Evolutionary conservation across 2,113 vertebrate genomes (phyloP).

Genomic region (Oncorhynchus tshawytscha): DNA sequence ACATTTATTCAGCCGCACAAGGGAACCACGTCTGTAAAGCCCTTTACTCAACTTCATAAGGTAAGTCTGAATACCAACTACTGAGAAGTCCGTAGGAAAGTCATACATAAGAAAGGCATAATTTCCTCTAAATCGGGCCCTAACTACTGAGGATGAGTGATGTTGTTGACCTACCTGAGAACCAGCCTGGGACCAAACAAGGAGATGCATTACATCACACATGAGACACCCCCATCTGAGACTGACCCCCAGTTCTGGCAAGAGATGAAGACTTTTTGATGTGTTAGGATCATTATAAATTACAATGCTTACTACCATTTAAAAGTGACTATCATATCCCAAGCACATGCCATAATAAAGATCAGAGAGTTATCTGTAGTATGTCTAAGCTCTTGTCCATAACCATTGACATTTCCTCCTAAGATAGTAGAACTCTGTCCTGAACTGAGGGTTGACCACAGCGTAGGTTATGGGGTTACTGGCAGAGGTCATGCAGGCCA

Average conservation of each 20-base stretch:
- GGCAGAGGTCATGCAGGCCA: constrained; percentile 72
- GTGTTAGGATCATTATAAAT: background rate
- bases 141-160: constrained; percentile 35
- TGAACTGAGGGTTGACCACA: constrained; percentile 75
- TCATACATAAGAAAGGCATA: too few relatives aligned
- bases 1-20: too few relatives aligned
- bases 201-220: background rate
- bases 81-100: too few relatives aligned
- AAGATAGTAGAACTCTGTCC: constrained; percentile 64
- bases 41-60: too few relatives aligned
- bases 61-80: too few relatives aligned
- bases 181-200: constrained; percentile 16
- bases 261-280: background rate
- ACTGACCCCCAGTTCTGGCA: background rate
- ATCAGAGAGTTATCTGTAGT: background rate
- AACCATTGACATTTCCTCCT: constrained; percentile 43
- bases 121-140: background rate
- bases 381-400: constrained; percentile 8
- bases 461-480: constrained; percentile 76
- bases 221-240: background rate
- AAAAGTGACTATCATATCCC: background rate
- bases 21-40: too few relatives aligned
- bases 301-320: background rate
- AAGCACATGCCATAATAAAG: background rate
- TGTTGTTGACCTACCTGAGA: constrained; percentile 27